A percentile compares a stretch with the other conserved stretches of the same genome.
Evolutionary conservation across 2,113 vertebrate genomes (phyloP).

Genomic region (Dipodomys merriami): DNA sequence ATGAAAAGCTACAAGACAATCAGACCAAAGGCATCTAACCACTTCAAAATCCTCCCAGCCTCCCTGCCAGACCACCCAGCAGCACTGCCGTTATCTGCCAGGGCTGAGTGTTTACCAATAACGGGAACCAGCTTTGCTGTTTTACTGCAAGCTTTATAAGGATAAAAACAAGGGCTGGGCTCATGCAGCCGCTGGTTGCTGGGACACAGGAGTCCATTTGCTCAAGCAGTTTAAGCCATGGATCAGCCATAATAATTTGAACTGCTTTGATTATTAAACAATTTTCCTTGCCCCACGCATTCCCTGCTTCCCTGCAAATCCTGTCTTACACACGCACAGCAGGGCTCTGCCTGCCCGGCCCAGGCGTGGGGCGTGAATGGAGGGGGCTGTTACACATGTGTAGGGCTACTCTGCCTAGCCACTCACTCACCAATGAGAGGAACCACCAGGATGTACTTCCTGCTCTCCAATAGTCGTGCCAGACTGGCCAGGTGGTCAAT

Average conservation of each 20-base stretch:
- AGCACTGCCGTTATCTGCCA: conserved; percentile 90
- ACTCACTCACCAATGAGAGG: conserved; percentile 95
- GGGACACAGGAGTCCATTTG: conserved; percentile 87
- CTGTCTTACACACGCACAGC: conserved; percentile 75
- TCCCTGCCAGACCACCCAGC: conserved; percentile 91
- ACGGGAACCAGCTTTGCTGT: conserved; percentile 91
- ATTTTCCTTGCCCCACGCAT: conserved; percentile 80
- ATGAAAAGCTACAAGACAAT: conserved; percentile 82
- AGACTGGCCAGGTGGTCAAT: conserved; percentile 96
- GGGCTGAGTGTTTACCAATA: conserved; percentile 91
- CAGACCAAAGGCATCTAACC: conserved; percentile 86
- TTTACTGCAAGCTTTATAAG: conserved; percentile 91
- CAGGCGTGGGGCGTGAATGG: neutral
- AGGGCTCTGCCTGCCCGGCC: conserved; percentile 60
- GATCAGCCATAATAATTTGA: conserved; percentile 88
- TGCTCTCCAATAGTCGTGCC: conserved; percentile 90
- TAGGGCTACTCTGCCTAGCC: neutral
- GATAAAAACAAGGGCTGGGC: conserved; percentile 90
- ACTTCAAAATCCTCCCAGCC: conserved; percentile 85
- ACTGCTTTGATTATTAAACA: conserved; percentile 86
- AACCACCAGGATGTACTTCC: conserved; percentile 96
- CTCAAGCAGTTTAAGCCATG: conserved; percentile 86
- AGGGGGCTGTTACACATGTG: conserved; percentile 1
- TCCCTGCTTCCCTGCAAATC: conserved; percentile 84
- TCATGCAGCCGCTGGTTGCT: conserved; percentile 83